phyloP scores from a whole-genome alignment of 2,797 vertebrate genomes.

The Natrix natrix region DNA sequence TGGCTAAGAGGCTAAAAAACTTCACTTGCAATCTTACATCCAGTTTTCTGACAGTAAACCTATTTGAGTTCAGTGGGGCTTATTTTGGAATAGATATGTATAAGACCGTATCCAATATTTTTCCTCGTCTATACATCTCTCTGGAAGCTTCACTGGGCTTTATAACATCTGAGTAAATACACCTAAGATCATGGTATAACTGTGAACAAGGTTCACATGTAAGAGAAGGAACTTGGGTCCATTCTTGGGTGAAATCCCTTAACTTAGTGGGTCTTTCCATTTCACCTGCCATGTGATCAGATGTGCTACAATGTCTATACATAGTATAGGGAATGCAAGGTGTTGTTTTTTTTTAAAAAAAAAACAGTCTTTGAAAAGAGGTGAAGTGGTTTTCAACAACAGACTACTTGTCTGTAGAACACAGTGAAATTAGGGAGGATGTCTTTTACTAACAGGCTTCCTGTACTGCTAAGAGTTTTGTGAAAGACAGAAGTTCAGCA shows the following conservation, averaged over 20 bases:
- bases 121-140: background rate
- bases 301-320: background rate
- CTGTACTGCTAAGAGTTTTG: background rate
- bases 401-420: background rate
- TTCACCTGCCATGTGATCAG: background rate
- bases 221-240: background rate
- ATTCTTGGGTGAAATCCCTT: background rate
- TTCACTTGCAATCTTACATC: background rate
- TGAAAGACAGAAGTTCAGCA: slow-evolving; percentile 11
- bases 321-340: background rate
- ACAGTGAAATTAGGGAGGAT: background rate
- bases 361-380: background rate
- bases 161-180: background rate
- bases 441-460: background rate
- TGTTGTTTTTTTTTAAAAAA: background rate
- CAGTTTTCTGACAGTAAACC: background rate
- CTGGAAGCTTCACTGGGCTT: background rate
- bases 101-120: background rate
- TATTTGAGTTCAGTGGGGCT: background rate
- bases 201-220: background rate
- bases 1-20: background rate
- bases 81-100: background rate
- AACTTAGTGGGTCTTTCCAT: background rate
- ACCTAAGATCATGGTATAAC: background rate
- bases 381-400: background rate